A percentile compares a stretch with the other conserved stretches of the same genome.
Conservation (phyloP, 2,888 invertebrate genomes). For the Reticulitermes lucifugus region DNA sequence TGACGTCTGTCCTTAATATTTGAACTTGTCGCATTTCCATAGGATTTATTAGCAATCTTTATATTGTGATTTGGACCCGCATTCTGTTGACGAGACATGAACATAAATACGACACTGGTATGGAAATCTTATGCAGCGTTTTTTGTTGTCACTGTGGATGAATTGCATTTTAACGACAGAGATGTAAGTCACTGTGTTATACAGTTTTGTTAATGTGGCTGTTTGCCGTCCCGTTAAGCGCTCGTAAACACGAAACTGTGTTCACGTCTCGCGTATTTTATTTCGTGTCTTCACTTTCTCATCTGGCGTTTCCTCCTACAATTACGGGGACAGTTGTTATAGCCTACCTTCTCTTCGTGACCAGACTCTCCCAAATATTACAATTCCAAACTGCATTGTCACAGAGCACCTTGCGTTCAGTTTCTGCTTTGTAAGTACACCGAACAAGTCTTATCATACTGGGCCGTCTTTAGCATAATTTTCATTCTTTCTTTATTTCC, state of each 20-base stretch:
- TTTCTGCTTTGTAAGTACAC: not conserved
- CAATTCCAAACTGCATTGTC: not conserved
- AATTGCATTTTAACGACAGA: not conserved
- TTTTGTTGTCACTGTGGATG: not conserved
- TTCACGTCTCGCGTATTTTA: not conserved
- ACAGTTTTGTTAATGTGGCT: not conserved
- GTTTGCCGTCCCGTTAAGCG: not conserved
- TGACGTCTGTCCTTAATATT: no score
- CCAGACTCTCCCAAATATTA: not conserved
- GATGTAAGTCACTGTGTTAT: not conserved
- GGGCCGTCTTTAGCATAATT: not conserved
- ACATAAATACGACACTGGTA: not conserved
- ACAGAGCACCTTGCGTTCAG: no score
- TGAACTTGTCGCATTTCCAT: no score
- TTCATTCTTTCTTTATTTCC: no score
- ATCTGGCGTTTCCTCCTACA: not conserved
- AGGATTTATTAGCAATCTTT: no score
- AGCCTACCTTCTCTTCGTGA: not conserved
- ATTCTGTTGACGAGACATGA: no score
- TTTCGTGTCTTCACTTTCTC: not conserved
- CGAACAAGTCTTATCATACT: not conserved
- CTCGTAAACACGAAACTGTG: not conserved
- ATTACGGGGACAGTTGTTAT: not conserved
- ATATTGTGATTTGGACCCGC: no score
- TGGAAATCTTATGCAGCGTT: not conserved